Conservation (phyloP, 1,140 invertebrate species). For the Hypothenemus hampei region DNA sequence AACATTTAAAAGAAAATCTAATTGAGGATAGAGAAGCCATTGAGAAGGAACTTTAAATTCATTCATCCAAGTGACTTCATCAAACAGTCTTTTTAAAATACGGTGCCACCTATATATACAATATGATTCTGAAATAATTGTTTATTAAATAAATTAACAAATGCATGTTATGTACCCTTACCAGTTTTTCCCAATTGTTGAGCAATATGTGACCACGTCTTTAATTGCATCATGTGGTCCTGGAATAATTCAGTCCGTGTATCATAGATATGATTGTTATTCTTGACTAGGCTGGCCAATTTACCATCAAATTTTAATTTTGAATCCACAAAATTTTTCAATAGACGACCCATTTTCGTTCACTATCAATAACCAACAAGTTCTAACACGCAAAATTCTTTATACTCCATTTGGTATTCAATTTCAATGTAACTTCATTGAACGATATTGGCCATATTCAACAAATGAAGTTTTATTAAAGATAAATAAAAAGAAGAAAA, state of each 20-base stretch:
- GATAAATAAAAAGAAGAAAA: no score
- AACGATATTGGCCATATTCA: no score
- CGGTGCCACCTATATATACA: constrained; percentile 3
- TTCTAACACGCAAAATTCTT: no score
- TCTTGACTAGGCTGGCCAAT: constrained; percentile 3
- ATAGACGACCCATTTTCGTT: constrained; percentile 8
- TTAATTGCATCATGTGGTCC: background rate
- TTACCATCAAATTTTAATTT: constrained; percentile 15
- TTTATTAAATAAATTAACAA: background rate
- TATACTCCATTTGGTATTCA: no score
- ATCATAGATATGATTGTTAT: constrained; percentile 3
- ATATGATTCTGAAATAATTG: constrained; percentile 3
- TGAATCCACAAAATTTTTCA: constrained; percentile 5
- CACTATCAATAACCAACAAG: no score
- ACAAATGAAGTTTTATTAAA: no score
- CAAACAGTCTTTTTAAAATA: constrained; percentile 12
- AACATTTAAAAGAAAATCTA: constrained; percentile 11
- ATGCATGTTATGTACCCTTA: background rate
- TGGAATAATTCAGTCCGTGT: background rate
- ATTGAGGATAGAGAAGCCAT: constrained; percentile 11
- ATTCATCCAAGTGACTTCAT: constrained; percentile 5
- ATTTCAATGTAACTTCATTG: no score
- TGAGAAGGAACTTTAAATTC: background rate
- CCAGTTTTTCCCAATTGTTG: constrained; percentile 11
- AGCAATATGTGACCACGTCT: constrained; percentile 4